Percentiles rank a stretch among this genome's conserved stretches.
These are phyloP conservation scores for Lates japonicus DNA, from an alignment of 2,797 vertebrate genomes.

Conservation along the genomic window DNA sequence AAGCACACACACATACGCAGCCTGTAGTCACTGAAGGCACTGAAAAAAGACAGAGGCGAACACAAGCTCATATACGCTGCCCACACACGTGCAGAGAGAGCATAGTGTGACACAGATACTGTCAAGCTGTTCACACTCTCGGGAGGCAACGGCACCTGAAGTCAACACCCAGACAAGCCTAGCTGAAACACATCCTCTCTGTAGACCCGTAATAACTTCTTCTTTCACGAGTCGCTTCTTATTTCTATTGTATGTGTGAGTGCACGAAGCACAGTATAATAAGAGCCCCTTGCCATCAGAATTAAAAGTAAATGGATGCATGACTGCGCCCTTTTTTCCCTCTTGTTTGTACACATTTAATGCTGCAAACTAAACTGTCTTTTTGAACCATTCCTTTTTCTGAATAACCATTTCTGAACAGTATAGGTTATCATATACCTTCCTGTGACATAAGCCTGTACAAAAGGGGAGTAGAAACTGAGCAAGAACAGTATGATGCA, in stretches of 20 bases:
- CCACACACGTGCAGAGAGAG: constrained; percentile 25
- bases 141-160: constrained; percentile 29
- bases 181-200: constrained; percentile 17
- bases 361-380: no score
- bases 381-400: no score
- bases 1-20: constrained; percentile 11
- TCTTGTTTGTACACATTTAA: neutral
- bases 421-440: neutral
- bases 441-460: neutral
- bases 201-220: neutral
- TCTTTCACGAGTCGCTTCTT: constrained; percentile 6
- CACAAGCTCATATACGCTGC: constrained; percentile 40
- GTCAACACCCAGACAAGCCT: constrained; percentile 34
- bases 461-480: neutral
- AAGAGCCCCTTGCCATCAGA: neutral
- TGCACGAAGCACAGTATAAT: neutral
- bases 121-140: constrained; percentile 45
- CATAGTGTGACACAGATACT: constrained; percentile 48
- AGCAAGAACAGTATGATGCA: no score
- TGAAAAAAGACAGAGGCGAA: constrained; percentile 23
- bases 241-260: neutral
- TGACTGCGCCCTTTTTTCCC: no score
- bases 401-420: neutral
- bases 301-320: constrained; percentile 9
- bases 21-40: neutral